Conservation (phyloP, 2,113 vertebrate genomes). For the Perca flavescens region DNA sequence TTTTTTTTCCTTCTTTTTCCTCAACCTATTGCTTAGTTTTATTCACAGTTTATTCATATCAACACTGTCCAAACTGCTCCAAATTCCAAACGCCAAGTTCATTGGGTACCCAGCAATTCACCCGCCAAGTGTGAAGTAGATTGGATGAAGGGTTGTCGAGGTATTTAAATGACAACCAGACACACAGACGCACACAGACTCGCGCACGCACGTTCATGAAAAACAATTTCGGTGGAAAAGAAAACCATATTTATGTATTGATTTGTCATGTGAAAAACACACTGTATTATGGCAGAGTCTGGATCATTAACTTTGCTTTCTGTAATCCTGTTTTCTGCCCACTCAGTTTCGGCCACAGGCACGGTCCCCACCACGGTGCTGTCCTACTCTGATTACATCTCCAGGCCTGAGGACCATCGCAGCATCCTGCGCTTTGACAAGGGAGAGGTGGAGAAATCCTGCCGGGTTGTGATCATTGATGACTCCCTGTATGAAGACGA, state of each 20-base stretch:
- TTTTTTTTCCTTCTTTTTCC: no score
- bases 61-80: no score
- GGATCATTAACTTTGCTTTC: constrained; percentile 26
- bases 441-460: constrained; percentile 89
- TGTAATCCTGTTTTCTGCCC: constrained; percentile 11
- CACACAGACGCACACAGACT: no score
- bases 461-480: constrained; percentile 92
- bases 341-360: constrained; percentile 90
- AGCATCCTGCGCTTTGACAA: constrained; percentile 94
- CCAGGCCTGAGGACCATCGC: constrained; percentile 92
- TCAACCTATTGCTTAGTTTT: no score
- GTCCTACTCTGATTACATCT: constrained; percentile 98
- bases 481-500: constrained; percentile 93
- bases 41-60: no score
- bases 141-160: no score
- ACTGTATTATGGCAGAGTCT: neutral
- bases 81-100: no score
- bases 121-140: no score
- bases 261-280: neutral
- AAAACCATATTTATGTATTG: neutral
- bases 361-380: constrained; percentile 91
- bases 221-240: neutral
- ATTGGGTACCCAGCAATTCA: no score
- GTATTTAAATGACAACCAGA: no score
- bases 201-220: neutral